Evolutionary conservation across 2,113 vertebrate species (phyloP).

Genomic region (Aldabrachelys gigantea): DNA sequence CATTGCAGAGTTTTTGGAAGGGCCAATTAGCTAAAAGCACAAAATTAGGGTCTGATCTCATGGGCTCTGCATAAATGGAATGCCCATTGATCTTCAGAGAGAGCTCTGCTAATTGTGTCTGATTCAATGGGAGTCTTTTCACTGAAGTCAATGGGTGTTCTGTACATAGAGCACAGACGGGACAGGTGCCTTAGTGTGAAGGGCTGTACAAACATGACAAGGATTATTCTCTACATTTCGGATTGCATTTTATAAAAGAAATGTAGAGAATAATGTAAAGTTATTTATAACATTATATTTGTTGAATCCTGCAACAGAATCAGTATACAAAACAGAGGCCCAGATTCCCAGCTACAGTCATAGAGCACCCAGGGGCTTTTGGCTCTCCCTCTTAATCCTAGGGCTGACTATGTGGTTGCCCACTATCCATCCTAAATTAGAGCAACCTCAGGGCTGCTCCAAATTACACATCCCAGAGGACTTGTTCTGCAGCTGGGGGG

Average conservation of each 20-base stretch:
- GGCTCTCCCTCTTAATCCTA: not conserved
- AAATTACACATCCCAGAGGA: not conserved
- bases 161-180: not conserved
- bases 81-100: not conserved
- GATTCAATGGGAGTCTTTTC: not conserved
- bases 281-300: not conserved
- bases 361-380: not conserved
- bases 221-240: not conserved
- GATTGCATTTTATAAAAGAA: not conserved
- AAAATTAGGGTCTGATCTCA: too few relatives aligned
- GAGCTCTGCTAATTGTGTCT: not conserved
- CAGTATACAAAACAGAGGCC: not conserved
- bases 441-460: not conserved
- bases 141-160: not conserved
- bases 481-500: not conserved
- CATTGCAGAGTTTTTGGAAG: not conserved
- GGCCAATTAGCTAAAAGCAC: not conserved
- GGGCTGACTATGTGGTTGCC: fast-evolving
- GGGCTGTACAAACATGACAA: not conserved
- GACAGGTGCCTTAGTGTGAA: not conserved
- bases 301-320: fast-evolving
- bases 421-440: not conserved
- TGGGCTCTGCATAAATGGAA: too few relatives aligned
- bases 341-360: not conserved
- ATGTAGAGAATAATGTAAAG: not conserved